These are phyloP conservation scores for Drosophila eohydei DNA, from an alignment of 2,888 invertebrate genomes.

Conservation along the genomic window DNA sequence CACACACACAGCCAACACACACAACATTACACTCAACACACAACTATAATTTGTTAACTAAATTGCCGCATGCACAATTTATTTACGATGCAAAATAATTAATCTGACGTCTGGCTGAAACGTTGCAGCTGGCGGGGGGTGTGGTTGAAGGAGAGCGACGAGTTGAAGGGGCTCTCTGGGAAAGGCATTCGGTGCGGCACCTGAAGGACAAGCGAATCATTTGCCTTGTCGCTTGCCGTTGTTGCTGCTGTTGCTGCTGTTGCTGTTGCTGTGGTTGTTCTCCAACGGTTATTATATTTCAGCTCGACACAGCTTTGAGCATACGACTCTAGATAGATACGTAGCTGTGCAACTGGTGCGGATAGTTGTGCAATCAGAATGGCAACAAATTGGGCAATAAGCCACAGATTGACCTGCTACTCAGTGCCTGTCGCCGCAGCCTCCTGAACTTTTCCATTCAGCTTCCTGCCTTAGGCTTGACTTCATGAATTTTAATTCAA, in stretches of 20 bases:
- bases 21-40: conserved; percentile 19
- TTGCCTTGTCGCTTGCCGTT: conserved; percentile 24
- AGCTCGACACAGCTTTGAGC: conserved; percentile 17
- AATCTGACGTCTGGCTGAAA: conserved; percentile 47
- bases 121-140: not conserved
- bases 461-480: not conserved
- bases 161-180: conserved; percentile 6
- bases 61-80: conserved; percentile 68
- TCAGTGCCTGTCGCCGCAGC: not conserved
- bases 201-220: conserved; percentile 54
- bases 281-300: conserved; percentile 38
- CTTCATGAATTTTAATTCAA: not conserved
- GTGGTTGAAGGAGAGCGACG: not conserved
- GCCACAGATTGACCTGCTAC: not conserved
- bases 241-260: conserved; percentile 8
- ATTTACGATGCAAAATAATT: conserved; percentile 68
- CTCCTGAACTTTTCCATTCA: not conserved
- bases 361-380: conserved; percentile 44
- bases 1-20: conserved; percentile 1
- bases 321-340: conserved; percentile 3
- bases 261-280: conserved; percentile 16
- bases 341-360: conserved; percentile 12
- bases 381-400: conserved; percentile 15
- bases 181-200: conserved; percentile 46
- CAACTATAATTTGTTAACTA: conserved; percentile 63